phyloP scores from a whole-genome alignment of 2,797 vertebrate genomes.

The Limnodromus scolopaceus region DNA sequence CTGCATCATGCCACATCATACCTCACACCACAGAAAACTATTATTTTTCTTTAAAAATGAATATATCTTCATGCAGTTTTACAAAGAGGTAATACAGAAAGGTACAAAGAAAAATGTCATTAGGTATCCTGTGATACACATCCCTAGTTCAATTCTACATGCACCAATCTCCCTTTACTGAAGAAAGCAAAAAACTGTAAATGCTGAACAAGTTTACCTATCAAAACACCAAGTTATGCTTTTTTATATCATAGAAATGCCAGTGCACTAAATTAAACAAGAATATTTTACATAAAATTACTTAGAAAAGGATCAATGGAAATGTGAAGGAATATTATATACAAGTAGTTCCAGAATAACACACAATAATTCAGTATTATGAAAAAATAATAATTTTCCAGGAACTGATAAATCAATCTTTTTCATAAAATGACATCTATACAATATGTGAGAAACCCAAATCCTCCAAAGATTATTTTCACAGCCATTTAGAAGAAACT shows the following conservation, averaged over 20 bases:
- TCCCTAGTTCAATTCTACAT: background rate
- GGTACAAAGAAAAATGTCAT: background rate
- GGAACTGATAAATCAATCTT: background rate
- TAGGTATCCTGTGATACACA: background rate
- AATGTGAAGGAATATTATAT: background rate
- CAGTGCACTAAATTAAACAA: background rate
- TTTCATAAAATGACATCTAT: background rate
- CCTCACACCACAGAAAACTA: background rate
- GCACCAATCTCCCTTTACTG: background rate
- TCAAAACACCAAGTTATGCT: background rate
- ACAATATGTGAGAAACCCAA: background rate
- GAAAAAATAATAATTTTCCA: background rate
- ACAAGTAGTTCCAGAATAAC: background rate
- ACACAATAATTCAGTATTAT: background rate
- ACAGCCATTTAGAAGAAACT: background rate
- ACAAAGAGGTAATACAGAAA: background rate
- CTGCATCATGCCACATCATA: background rate
- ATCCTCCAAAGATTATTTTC: background rate
- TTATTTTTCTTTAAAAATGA: constrained; percentile 25
- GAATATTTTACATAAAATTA: background rate
- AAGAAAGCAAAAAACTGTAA: background rate
- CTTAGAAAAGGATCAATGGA: background rate
- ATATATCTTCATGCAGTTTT: background rate
- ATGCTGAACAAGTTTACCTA: background rate
- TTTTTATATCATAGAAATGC: background rate